Conservation (phyloP, 2,888 invertebrate species). For the Coremacera marginata region DNA sequence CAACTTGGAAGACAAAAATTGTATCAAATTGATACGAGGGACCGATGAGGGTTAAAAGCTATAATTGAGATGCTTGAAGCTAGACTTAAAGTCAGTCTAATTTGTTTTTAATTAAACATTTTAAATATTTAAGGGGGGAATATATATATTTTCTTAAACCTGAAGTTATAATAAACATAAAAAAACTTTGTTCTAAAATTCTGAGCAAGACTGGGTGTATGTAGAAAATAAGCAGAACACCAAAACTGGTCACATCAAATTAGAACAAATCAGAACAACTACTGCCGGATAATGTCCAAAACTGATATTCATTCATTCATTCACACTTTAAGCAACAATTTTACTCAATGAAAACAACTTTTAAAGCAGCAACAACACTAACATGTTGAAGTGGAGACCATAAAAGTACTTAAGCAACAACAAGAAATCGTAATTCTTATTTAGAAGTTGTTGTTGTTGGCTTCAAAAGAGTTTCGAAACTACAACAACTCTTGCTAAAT, state of each 20-base stretch:
- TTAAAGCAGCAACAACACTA: neutral
- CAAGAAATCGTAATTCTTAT: neutral
- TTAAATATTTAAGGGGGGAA: too few relatives aligned
- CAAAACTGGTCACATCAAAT: neutral
- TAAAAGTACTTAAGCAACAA: neutral
- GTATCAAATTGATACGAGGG: too few relatives aligned
- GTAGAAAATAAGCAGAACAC: too few relatives aligned
- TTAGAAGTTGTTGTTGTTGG: neutral
- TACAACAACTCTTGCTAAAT: neutral
- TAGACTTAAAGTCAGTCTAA: too few relatives aligned
- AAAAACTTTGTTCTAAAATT: too few relatives aligned
- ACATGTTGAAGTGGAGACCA: neutral
- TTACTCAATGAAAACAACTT: constrained; percentile 23
- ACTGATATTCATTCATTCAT: constrained; percentile 23
- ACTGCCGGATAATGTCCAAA: constrained; percentile 3
- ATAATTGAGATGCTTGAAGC: too few relatives aligned
- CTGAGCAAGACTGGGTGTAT: too few relatives aligned
- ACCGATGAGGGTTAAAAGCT: too few relatives aligned
- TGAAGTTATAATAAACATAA: too few relatives aligned
- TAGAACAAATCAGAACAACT: neutral
- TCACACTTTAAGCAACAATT: neutral
- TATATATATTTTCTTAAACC: too few relatives aligned
- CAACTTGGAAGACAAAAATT: too few relatives aligned
- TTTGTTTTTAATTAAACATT: too few relatives aligned
- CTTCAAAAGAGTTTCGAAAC: neutral